phyloP scores from a whole-genome alignment of 2,797 vertebrate genomes.

The Otolemur crassicaudatus region DNA sequence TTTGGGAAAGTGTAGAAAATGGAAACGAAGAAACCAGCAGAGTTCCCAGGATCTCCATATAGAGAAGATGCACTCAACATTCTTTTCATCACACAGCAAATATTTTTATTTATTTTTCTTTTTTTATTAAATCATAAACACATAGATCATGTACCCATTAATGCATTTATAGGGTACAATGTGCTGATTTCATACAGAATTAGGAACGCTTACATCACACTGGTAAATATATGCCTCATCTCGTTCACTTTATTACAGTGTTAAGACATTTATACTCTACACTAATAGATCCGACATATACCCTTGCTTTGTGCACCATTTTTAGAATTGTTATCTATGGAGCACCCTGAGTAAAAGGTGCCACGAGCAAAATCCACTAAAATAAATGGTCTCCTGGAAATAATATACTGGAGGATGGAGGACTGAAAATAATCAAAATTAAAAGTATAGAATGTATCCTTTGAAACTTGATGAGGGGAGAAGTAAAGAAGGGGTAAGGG shows the following conservation, averaged over 20 bases:
- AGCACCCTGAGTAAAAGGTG: background rate
- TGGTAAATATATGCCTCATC: too few relatives aligned
- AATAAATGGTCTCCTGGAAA: background rate
- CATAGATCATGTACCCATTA: too few relatives aligned
- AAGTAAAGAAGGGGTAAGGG: background rate
- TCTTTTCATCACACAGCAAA: background rate
- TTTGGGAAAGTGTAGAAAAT: background rate
- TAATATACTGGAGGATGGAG: background rate
- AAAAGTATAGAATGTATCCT: background rate
- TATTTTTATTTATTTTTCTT: background rate
- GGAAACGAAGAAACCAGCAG: background rate
- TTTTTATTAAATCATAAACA: too few relatives aligned
- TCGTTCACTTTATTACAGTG: too few relatives aligned
- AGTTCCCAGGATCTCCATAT: background rate
- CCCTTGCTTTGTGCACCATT: too few relatives aligned
- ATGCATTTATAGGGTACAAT: too few relatives aligned
- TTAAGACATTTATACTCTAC: too few relatives aligned
- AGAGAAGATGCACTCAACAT: background rate
- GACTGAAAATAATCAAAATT: background rate
- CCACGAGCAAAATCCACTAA: background rate
- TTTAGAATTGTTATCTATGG: background rate
- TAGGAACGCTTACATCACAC: too few relatives aligned
- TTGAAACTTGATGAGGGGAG: background rate
- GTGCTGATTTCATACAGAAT: too few relatives aligned
- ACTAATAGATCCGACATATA: too few relatives aligned